Conservation (phyloP, 2,888 invertebrate species). For the Dasypogon diadema region DNA sequence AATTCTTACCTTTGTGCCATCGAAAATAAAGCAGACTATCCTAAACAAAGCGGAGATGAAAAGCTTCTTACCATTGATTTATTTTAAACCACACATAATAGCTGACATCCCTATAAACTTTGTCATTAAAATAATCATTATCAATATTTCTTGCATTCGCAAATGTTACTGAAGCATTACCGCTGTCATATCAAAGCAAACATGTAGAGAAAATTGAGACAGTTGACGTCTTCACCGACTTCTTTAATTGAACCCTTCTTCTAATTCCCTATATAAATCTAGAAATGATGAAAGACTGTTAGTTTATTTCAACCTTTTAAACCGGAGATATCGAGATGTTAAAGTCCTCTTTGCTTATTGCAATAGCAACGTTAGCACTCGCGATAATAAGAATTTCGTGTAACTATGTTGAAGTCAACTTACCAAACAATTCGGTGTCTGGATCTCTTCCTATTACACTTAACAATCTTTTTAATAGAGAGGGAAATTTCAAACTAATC, state of each 20-base stretch:
- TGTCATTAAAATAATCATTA: too few relatives aligned
- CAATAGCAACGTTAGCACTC: background rate
- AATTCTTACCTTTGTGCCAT: too few relatives aligned
- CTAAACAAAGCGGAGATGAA: too few relatives aligned
- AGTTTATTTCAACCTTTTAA: background rate
- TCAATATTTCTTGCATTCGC: background rate
- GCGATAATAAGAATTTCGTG: background rate
- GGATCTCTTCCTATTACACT: background rate
- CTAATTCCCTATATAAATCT: background rate
- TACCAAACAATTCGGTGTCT: background rate
- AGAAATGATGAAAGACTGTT: background rate
- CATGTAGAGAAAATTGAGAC: background rate
- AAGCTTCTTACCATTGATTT: too few relatives aligned
- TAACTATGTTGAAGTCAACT: background rate
- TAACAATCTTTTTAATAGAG: background rate
- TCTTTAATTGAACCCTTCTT: slow-evolving; percentile 1
- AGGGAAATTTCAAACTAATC: background rate
- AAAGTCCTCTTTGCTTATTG: background rate
- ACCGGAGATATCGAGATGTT: background rate
- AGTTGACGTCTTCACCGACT: slow-evolving; percentile 15
- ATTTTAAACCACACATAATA: too few relatives aligned
- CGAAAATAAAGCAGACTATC: too few relatives aligned
- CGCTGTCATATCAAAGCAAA: background rate
- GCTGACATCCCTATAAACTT: too few relatives aligned
- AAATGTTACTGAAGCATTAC: background rate